Percentiles rank a stretch among this genome's conserved stretches.
phyloP scores from a whole-genome alignment of 2,797 vertebrate species.

The Toxotes lorentzi region DNA sequence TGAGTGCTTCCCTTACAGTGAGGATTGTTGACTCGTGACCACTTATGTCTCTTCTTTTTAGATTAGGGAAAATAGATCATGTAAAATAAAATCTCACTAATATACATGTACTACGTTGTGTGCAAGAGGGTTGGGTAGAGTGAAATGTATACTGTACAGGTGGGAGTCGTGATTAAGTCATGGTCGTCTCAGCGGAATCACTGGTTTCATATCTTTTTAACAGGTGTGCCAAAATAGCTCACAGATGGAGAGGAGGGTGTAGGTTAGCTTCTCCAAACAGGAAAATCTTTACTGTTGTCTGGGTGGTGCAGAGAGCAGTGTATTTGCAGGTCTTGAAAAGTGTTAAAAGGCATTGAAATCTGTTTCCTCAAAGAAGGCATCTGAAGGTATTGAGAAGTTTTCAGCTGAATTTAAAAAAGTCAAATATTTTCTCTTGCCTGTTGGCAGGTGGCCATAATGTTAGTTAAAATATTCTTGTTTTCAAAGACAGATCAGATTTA shows the following conservation, averaged over 20 bases:
- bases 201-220: neutral
- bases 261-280: neutral
- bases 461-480: neutral
- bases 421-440: no score
- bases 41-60: conserved; percentile 11
- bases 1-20: conserved; percentile 38
- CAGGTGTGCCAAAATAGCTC: neutral
- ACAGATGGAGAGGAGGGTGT: neutral
- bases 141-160: neutral
- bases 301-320: neutral
- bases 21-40: conserved; percentile 31
- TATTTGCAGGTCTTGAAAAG: neutral
- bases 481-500: no score
- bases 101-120: neutral
- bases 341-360: neutral
- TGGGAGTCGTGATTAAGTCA: neutral
- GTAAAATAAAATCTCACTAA: neutral
- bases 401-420: neutral
- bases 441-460: neutral
- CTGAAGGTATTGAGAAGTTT: neutral
- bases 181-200: neutral
- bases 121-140: neutral
- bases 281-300: neutral
- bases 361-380: neutral
- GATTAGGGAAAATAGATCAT: neutral